These are phyloP conservation scores for Formica exsecta DNA, from an alignment of 1,140 invertebrate genomes.

Conservation along the genomic window DNA sequence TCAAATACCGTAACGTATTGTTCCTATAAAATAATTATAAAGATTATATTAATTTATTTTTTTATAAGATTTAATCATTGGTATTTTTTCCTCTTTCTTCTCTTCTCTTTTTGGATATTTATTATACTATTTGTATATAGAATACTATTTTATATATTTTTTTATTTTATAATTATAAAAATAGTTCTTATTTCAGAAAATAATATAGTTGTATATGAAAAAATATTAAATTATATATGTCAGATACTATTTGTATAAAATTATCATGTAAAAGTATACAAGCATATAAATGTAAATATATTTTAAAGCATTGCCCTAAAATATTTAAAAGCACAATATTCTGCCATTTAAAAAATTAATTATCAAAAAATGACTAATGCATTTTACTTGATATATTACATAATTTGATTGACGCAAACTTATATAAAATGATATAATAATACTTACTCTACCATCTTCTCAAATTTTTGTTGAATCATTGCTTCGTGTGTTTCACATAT, in stretches of 20 bases:
- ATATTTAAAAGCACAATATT: neutral
- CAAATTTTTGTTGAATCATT: constrained; percentile 56
- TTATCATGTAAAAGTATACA: neutral
- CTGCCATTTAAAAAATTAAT: neutral
- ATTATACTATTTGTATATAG: neutral
- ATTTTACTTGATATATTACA: neutral
- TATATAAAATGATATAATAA: constrained; percentile 11
- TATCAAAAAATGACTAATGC: neutral
- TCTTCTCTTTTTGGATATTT: neutral
- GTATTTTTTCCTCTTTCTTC: neutral
- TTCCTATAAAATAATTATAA: constrained; percentile 21
- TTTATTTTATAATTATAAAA: neutral
- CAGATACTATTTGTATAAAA: neutral
- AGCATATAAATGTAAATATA: neutral
- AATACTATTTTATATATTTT: no score
- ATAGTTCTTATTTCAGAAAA: neutral
- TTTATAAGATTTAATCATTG: neutral
- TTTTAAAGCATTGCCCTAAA: neutral
- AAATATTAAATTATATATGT: constrained; percentile 6
- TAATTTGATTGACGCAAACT: neutral
- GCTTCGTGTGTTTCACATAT: constrained; percentile 55
- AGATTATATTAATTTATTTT: constrained; percentile 28
- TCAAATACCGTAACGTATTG: neutral
- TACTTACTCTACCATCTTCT: constrained; percentile 60
- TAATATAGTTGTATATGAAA: neutral